Percentiles rank a stretch among this genome's conserved stretches.
These are phyloP conservation scores for Eupithecia inturbata DNA, from an alignment of 2,888 invertebrate genomes.

Conservation along the genomic window DNA sequence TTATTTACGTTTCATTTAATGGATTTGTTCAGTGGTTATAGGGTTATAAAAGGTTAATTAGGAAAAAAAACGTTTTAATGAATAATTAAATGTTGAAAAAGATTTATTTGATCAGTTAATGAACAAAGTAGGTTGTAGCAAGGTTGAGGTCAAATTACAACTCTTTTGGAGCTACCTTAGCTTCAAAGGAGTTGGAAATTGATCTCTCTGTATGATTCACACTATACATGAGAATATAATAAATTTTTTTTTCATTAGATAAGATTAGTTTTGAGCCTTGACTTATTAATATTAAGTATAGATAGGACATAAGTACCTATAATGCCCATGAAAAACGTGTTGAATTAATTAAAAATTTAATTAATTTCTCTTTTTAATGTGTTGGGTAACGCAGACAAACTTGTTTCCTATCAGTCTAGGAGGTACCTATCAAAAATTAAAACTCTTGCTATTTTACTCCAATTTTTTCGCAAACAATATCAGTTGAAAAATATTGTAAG, in stretches of 20 bases:
- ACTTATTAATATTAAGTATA: too few relatives aligned
- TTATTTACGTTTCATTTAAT: slow-evolving; percentile 74
- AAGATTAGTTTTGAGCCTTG: neutral
- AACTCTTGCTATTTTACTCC: neutral
- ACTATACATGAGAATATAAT: neutral
- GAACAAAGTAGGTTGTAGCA: neutral
- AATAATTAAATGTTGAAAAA: neutral
- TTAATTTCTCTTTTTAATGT: too few relatives aligned
- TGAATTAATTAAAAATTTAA: too few relatives aligned
- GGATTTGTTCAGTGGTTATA: slow-evolving; percentile 51
- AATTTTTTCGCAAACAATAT: neutral
- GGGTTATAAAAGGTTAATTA: slow-evolving; percentile 39
- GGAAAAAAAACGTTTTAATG: slow-evolving; percentile 20
- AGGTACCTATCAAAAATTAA: neutral
- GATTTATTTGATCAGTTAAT: neutral
- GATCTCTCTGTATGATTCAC: neutral
- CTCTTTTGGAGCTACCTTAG: neutral
- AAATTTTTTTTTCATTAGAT: neutral
- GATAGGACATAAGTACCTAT: too few relatives aligned
- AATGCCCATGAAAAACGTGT: too few relatives aligned
- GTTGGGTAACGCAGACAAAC: too few relatives aligned
- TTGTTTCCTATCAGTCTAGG: too few relatives aligned
- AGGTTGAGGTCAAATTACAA: neutral
- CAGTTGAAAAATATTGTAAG: neutral
- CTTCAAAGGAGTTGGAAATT: neutral